phyloP scores from a whole-genome alignment of 2,888 invertebrate genomes.

The Leucoma salicis region DNA sequence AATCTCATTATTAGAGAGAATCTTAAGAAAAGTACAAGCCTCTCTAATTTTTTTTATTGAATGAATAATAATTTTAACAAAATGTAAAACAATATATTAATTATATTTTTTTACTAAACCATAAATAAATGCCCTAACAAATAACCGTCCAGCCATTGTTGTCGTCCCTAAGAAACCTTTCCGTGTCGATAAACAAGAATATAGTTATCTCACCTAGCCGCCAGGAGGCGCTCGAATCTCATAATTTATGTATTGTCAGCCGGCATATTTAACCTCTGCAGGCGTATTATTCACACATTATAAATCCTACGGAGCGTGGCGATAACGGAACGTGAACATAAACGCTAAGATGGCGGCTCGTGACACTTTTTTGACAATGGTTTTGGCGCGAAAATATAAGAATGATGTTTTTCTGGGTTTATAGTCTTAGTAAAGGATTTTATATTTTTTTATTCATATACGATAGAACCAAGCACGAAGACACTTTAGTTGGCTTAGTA shows the following conservation, averaged over 20 bases:
- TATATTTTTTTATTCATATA: no score
- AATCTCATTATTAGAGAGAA: no score
- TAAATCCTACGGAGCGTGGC: slow-evolving; percentile 71
- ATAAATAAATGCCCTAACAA: slow-evolving; percentile 17
- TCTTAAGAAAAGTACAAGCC: no score
- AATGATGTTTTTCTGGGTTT: slow-evolving; percentile 22
- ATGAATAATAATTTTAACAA: no score
- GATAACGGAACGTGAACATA: slow-evolving; percentile 66
- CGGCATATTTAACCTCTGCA: slow-evolving; percentile 66
- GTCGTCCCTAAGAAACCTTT: slow-evolving; percentile 59
- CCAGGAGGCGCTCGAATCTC: slow-evolving; percentile 43
- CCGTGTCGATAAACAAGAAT: slow-evolving; percentile 69
- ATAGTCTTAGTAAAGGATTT: slow-evolving; percentile 6
- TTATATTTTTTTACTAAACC: slow-evolving; percentile 4
- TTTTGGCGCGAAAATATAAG: slow-evolving; percentile 55
- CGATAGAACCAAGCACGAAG: no score
- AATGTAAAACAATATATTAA: background rate
- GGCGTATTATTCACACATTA: slow-evolving; percentile 78
- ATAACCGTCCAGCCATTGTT: slow-evolving; percentile 34
- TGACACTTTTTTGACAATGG: slow-evolving; percentile 63
- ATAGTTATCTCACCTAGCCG: slow-evolving; percentile 66
- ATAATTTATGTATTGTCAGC: slow-evolving; percentile 79
- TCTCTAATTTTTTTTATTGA: no score
- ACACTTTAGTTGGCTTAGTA: no score
- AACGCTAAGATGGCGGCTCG: slow-evolving; percentile 61